phyloP scores from a whole-genome alignment of 2,888 invertebrate genomes.

The Brachyptera risi region DNA sequence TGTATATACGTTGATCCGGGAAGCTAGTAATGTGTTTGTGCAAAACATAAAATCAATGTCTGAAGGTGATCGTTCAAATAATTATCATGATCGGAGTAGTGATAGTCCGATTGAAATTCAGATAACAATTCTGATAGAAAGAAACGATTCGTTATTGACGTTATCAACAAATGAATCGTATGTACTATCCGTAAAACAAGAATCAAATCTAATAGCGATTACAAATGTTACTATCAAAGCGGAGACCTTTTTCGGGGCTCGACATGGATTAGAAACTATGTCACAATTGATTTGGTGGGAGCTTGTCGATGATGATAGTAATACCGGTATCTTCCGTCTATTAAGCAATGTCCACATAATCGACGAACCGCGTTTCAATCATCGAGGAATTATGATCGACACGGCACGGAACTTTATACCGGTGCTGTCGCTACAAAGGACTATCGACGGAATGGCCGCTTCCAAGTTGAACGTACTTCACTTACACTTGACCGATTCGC shows the following conservation, averaged over 20 bases:
- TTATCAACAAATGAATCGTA: constrained; percentile 27
- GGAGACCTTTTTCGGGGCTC: constrained; percentile 36
- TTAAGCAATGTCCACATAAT: constrained; percentile 37
- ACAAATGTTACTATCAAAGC: constrained; percentile 29
- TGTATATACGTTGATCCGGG: constrained; percentile 51
- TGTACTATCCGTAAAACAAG: not conserved
- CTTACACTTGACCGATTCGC: constrained; percentile 48
- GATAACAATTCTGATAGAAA: not conserved
- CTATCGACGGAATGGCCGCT: constrained; percentile 49
- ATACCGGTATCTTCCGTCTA: constrained; percentile 16
- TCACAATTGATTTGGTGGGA: constrained; percentile 59
- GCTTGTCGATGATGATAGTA: constrained; percentile 45
- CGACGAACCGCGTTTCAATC: constrained; percentile 50
- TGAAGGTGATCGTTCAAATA: not conserved
- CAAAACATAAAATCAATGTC: constrained; percentile 40
- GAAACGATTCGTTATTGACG: not conserved
- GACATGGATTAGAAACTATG: constrained; percentile 37
- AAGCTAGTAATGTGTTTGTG: constrained; percentile 52
- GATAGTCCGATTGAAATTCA: not conserved
- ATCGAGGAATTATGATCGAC: constrained; percentile 52
- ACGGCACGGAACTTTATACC: constrained; percentile 57
- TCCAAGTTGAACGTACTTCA: constrained; percentile 52
- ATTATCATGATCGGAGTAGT: not conserved
- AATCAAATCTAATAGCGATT: not conserved
- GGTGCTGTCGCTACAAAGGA: constrained; percentile 42